Conservation (phyloP, 2,888 invertebrate genomes). For the Rhabditoides inermis region DNA sequence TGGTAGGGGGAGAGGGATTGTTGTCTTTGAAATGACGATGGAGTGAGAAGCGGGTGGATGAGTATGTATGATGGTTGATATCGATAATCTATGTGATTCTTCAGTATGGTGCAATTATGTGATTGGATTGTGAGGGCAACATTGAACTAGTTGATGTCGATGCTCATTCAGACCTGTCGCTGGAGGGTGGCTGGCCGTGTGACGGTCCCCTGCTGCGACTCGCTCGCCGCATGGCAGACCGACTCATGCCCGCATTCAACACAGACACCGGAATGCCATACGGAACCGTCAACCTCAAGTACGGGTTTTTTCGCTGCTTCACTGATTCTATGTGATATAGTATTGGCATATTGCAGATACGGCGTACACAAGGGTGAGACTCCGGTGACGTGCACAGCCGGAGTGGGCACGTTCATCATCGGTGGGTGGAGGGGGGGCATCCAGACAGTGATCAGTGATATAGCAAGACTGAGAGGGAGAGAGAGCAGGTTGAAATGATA, state of each 20-base stretch:
- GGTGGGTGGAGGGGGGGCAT: conserved; percentile 55
- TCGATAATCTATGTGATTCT: background rate
- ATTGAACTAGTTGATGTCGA: too few relatives aligned
- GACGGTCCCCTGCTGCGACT: conserved; percentile 81
- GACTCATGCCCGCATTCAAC: conserved; percentile 66
- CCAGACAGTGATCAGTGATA: background rate
- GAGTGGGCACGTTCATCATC: conserved; percentile 88
- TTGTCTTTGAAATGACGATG: background rate
- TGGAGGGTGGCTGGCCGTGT: conserved; percentile 94
- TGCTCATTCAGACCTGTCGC: conserved; percentile 24
- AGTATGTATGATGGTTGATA: background rate
- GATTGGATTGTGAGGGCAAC: too few relatives aligned
- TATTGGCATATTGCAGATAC: background rate
- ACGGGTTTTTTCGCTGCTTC: conserved; percentile 49
- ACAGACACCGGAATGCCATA: conserved; percentile 48
- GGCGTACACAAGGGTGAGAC: conserved; percentile 65
- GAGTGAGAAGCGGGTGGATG: background rate
- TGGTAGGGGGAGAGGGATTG: background rate
- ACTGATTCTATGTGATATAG: background rate
- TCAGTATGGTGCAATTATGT: too few relatives aligned
- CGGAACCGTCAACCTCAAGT: conserved; percentile 74
- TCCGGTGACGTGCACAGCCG: conserved; percentile 90
- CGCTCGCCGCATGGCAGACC: conserved; percentile 86
- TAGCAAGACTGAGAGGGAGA: too few relatives aligned
- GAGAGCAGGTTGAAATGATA: background rate